Base-by-base conservation (phyloP, 2,888 invertebrate genomes). In the Xanthia icteritia region DNA sequence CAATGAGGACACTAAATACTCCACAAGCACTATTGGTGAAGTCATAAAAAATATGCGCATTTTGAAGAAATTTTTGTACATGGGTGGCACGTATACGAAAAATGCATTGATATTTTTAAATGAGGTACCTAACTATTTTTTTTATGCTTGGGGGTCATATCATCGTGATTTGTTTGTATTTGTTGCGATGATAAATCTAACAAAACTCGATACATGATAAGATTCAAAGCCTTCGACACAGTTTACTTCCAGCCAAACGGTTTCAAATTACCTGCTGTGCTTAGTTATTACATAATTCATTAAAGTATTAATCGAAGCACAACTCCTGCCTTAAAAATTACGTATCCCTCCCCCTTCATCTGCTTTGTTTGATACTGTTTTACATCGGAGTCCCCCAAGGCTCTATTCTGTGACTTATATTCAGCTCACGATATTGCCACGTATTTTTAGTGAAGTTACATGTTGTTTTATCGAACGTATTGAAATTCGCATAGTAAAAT, bases 11-110 rank as follows among this genome's bases (percentile, higher is more conserved):
- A 92, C 92, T 0, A 94, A 93, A 74, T 94, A 92, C 80, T 90
- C 90, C 51, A 95, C 94, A 1, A 95, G 87, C 76, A 90, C 89
- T n/a, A 79, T 91, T 42, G 96, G 96, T 5, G 95, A 96, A 89
- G 91, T 96, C 48, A 95, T 96, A 75, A 96, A 96, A 86, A 96
- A 96, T 84, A 88, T 96, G 87, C 91, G 93, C 1, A 95, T 95
- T 75, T 71, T 96, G 8, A 96, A 95, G 86, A 95, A 93, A 89
- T 96, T 96, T 90, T 80, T 96, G 5, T 96, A 95, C 76, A 95
- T 96, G 91, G 95, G 94, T 31, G 92, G 93, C 13, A 86, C 75
- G 36, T 95, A 96, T 79, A 92, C 93, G 17, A 94, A 90, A 82
- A 93, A 94, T 73, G 94, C 96, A 11, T 90, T 96, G 36, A 86